Evolutionary conservation across 1,140 invertebrate genomes (phyloP), one percentile per base, ranked within the genome.

Genomic region (Tetragonula clypearis): DNA sequence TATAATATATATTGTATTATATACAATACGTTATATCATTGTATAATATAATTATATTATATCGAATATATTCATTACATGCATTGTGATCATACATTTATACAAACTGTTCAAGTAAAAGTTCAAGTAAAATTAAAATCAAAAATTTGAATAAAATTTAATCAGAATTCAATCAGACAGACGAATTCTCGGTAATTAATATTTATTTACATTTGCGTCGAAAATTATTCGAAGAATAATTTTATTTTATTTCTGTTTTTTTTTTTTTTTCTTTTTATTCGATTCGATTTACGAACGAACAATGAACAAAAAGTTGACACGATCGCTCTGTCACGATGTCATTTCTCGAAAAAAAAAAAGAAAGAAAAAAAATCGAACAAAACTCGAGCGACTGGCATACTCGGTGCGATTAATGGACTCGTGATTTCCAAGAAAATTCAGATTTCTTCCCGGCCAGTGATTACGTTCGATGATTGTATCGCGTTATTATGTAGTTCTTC

Each of bases 391-490:
- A 41, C 15, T 72, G 85, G 62, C 73, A 55, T 73, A 30, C 30
- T 62, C 53, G 53, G 71, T 66, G 65, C 72, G 55, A 17, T 55
- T 79, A 72, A 86, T 83, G 79, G 14, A 26, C 80, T 75, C 68
- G 69, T 68, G 79, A 23, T 87, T 30, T 88, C 85, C 19, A 56
- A 88, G 87, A 88, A 30, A 84, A 66, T 79, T 26, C 35, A 19
- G 68, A 66, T 80, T 87, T 86, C 53, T 76, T 56, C 68, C 55
- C 74, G 15, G 35, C 58, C 53, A 30, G 4, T 35, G 66, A 87
- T 88, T 84, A 87, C 66, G 26, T 79, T 80, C 81, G 56, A 84
- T 65, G 73, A 66, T 53, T 17, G 35, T 49, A 78, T 68, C 30
- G 14, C 58, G 72, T 66, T 26, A 87, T 88, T 87, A 87, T 35